Evolutionary conservation across 2,113 vertebrate genomes (phyloP).

Genomic region (Spea bombifrons): DNA sequence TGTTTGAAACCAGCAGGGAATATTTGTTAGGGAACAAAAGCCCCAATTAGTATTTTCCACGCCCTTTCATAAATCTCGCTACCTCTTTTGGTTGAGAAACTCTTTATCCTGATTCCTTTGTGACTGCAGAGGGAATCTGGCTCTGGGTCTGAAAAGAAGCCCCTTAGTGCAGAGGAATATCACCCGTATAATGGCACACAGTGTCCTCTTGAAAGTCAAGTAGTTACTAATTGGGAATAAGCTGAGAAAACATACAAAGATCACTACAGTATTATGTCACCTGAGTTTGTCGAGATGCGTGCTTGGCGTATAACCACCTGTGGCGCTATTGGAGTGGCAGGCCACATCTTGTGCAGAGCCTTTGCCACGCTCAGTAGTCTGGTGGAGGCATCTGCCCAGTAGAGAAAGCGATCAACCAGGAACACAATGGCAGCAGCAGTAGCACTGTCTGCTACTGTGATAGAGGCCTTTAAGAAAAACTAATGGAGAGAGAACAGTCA

Average conservation of each 20-base stretch:
- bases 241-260: slow-evolving; percentile 16
- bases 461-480: slow-evolving; percentile 74
- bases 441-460: slow-evolving; percentile 63
- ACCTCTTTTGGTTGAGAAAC: slow-evolving; percentile 64
- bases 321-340: slow-evolving; percentile 72
- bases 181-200: slow-evolving; percentile 38
- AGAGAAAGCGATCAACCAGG: slow-evolving; percentile 84
- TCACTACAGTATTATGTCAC: slow-evolving; percentile 57
- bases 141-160: slow-evolving; percentile 48
- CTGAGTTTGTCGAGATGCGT: slow-evolving; percentile 77
- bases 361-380: slow-evolving; percentile 75
- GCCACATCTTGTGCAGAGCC: slow-evolving; percentile 72
- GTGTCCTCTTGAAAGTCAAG: slow-evolving; percentile 53
- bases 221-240: slow-evolving; percentile 26
- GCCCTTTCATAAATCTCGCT: slow-evolving; percentile 76
- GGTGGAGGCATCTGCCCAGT: slow-evolving; percentile 79
- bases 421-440: slow-evolving; percentile 74
- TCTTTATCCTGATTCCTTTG: slow-evolving; percentile 67
- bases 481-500: slow-evolving; percentile 51
- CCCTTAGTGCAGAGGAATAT: slow-evolving; percentile 35
- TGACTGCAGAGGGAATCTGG: slow-evolving; percentile 58
- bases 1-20: slow-evolving; percentile 72
- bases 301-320: slow-evolving; percentile 90
- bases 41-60: slow-evolving; percentile 79
- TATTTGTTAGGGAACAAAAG: slow-evolving; percentile 74